phyloP scores from a whole-genome alignment of 2,113 vertebrate species.

The Poeciliopsis occidentalis region DNA sequence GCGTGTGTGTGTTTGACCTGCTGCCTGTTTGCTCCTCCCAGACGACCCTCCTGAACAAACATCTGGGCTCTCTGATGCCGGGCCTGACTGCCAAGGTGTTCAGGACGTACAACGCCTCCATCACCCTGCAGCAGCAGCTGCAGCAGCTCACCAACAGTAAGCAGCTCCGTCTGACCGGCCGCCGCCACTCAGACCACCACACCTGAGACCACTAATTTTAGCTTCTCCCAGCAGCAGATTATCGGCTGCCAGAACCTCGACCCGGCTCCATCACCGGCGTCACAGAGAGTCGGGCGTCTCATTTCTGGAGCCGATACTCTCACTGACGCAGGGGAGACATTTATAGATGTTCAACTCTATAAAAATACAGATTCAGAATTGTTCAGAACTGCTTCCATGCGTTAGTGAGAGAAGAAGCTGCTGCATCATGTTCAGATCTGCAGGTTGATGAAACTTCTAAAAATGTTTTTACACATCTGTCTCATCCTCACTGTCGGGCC shows the following conservation, averaged over 20 bases:
- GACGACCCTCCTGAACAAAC: conserved; percentile 80
- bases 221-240: conserved; percentile 25
- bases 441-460: no score
- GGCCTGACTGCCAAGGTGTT: conserved; percentile 85
- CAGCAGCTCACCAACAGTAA: conserved; percentile 78
- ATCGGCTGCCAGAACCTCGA: conserved; percentile 24
- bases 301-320: neutral
- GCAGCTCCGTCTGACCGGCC: neutral
- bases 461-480: no score
- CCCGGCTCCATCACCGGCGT: neutral
- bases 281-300: neutral
- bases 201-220: conserved; percentile 30
- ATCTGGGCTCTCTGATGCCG: conserved; percentile 81
- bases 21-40: conserved; percentile 38
- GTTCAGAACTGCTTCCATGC: no score
- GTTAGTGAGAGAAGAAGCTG: no score
- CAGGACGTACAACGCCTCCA: conserved; percentile 85
- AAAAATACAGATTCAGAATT: neutral
- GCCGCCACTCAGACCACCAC: conserved; percentile 10
- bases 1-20: neutral
- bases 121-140: conserved; percentile 84
- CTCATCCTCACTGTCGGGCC: no score
- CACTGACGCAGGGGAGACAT: no score
- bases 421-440: no score
- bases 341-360: neutral